phyloP scores from a whole-genome alignment of 2,797 vertebrate genomes.

The Tenualosa thibaudeaui region DNA sequence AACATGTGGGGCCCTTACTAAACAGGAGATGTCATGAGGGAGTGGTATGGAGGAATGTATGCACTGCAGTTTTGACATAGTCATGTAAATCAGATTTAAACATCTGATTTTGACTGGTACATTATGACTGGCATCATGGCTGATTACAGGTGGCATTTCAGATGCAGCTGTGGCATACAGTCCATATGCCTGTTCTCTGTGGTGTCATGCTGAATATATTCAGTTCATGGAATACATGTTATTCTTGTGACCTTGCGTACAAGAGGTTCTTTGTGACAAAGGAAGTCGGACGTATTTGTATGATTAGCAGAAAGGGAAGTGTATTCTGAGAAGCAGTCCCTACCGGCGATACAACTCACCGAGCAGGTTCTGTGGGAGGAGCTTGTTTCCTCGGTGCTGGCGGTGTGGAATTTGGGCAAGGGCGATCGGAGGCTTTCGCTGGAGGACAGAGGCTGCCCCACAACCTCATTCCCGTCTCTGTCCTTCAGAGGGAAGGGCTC shows the following conservation, averaged over 20 bases:
- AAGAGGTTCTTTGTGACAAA: background rate
- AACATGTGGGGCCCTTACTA: background rate
- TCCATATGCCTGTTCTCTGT: background rate
- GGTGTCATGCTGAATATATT: background rate
- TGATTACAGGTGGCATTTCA: background rate
- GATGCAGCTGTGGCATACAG: too few relatives aligned
- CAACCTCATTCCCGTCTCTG: conserved; percentile 69
- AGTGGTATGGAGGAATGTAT: background rate
- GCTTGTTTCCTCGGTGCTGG: conserved; percentile 54
- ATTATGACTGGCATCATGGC: background rate
- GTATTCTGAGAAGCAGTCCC: background rate
- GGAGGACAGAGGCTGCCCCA: conserved; percentile 43
- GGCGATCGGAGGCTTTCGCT: conserved; percentile 36
- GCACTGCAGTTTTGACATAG: conserved; percentile 27
- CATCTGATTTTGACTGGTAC: background rate
- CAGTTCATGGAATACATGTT: background rate
- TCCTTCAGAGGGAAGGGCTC: conserved; percentile 79
- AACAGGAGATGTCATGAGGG: background rate
- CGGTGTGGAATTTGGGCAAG: conserved; percentile 53
- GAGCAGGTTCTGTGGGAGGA: conserved; percentile 51
- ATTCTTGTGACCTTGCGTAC: background rate
- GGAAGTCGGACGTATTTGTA: background rate
- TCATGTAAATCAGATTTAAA: background rate
- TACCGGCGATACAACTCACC: conserved; percentile 60
- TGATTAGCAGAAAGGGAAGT: background rate